phyloP scores from a whole-genome alignment of 2,888 invertebrate species.

The Monopis laevigella region DNA sequence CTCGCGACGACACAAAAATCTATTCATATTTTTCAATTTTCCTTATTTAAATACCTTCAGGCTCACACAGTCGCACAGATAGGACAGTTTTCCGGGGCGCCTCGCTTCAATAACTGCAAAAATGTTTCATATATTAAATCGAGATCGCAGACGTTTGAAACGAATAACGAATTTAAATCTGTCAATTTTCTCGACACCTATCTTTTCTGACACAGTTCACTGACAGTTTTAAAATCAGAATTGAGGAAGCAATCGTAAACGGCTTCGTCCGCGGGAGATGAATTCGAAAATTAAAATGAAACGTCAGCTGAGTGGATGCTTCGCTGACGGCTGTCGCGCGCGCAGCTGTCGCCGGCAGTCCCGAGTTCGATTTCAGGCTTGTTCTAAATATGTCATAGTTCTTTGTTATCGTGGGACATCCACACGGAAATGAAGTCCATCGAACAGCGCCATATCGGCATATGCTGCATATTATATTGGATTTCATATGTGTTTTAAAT shows the following conservation, averaged over 20 bases:
- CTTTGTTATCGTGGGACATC: conserved; percentile 61
- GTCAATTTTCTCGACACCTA: too few relatives aligned
- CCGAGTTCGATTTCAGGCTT: conserved; percentile 60
- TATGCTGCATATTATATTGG: conserved; percentile 45
- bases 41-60: conserved; percentile 25
- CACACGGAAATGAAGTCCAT: conserved; percentile 63
- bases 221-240: too few relatives aligned
- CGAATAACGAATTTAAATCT: too few relatives aligned
- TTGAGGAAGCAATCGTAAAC: conserved; percentile 45
- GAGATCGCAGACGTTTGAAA: too few relatives aligned
- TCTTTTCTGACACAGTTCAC: too few relatives aligned
- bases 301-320: conserved; percentile 41
- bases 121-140: conserved; percentile 20
- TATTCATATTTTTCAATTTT: conserved; percentile 52
- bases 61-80: conserved; percentile 6
- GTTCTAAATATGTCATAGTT: conserved; percentile 66
- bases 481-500: conserved; percentile 19
- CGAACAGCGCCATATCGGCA: conserved; percentile 51
- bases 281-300: conserved; percentile 64
- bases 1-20: conserved; percentile 30
- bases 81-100: conserved; percentile 14
- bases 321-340: conserved; percentile 53
- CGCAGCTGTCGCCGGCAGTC: conserved; percentile 32
- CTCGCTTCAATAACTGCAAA: conserved; percentile 6
- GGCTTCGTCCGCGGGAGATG: conserved; percentile 40